These are phyloP conservation scores for Ormyrus thymus DNA, from an alignment of 2,888 invertebrate genomes.

Conservation along the genomic window DNA sequence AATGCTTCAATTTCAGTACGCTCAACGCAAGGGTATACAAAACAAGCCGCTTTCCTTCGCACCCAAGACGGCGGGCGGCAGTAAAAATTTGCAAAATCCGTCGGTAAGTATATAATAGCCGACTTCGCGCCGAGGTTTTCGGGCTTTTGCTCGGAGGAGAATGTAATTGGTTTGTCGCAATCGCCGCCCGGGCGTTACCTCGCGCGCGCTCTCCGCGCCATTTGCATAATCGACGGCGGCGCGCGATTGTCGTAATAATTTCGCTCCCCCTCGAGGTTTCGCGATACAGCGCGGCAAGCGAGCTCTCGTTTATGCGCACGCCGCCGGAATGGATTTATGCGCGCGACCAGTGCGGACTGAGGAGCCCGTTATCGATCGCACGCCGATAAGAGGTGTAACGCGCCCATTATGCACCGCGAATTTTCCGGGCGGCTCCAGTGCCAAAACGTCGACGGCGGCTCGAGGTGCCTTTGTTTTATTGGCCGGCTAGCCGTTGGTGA, in stretches of 20 bases:
- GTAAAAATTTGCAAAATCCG: no score
- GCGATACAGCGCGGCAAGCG: background rate
- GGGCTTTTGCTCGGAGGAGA: background rate
- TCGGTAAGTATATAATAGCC: background rate
- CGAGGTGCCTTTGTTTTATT: no score
- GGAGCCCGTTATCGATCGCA: background rate
- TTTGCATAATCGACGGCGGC: conserved; percentile 38
- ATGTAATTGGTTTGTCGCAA: conserved; percentile 46
- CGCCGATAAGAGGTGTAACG: no score
- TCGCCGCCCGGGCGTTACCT: conserved; percentile 29
- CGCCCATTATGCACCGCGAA: no score
- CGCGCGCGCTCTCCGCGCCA: background rate
- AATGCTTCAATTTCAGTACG: no score
- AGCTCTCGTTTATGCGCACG: conserved; percentile 25
- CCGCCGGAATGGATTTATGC: background rate
- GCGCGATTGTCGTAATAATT: conserved; percentile 39
- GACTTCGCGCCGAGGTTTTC: background rate
- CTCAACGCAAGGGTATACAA: no score
- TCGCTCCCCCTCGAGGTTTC: background rate
- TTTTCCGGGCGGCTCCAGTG: no score
- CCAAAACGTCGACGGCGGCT: no score
- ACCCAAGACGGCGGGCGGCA: background rate
- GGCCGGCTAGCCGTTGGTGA: no score
- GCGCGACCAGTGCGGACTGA: background rate
- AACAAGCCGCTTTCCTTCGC: background rate